A percentile compares a stretch with the other conserved stretches of the same genome.
Evolutionary conservation across 2,113 vertebrate species (phyloP).

Genomic region (Cnemophilus loriae): DNA sequence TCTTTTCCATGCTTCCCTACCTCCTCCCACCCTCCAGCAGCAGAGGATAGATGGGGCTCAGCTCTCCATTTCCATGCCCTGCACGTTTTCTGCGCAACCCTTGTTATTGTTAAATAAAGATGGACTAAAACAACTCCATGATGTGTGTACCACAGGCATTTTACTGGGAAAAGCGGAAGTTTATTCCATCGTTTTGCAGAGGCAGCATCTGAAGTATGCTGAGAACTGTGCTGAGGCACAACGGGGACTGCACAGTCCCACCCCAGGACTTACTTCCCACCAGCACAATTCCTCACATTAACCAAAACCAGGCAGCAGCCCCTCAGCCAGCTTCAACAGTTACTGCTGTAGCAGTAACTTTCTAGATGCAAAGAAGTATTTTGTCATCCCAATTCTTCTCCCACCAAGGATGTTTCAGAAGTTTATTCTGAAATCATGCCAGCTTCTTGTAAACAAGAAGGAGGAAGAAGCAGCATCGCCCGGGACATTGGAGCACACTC

Average conservation of each 20-base stretch:
- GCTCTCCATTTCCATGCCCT: neutral
- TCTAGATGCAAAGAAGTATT: neutral
- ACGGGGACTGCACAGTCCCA: neutral
- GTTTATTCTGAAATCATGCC: neutral
- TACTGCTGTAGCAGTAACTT: neutral
- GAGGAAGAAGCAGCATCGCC: neutral
- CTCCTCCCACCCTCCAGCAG: neutral
- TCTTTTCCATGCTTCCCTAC: neutral
- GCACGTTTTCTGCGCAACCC: neutral
- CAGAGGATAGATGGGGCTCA: neutral
- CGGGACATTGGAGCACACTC: neutral
- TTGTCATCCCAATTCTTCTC: neutral
- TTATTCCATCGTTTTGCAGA: neutral
- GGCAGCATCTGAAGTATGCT: neutral
- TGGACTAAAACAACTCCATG: neutral
- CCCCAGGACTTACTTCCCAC: neutral
- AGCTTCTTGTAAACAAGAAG: neutral
- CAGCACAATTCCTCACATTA: neutral
- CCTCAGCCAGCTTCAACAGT: neutral
- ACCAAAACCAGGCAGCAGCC: neutral
- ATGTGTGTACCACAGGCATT: neutral
- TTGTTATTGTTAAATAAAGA: neutral
- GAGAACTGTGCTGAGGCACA: neutral
- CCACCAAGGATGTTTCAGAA: neutral
- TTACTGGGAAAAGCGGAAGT: neutral